These are phyloP conservation scores for Grus americana DNA, from an alignment of 2,113 vertebrate genomes.

Conservation along the genomic window DNA sequence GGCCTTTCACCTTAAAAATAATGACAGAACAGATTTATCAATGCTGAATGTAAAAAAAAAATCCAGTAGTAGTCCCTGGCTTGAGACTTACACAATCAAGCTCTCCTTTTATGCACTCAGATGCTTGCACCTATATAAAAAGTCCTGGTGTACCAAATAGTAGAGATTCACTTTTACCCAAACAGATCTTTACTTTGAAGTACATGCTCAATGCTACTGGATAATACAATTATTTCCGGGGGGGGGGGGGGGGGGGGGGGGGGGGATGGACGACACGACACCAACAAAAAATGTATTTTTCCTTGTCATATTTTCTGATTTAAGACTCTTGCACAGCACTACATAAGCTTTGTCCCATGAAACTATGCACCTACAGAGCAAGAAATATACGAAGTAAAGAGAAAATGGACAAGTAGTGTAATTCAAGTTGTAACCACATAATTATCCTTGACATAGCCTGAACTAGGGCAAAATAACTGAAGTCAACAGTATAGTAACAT, in stretches of 20 bases:
- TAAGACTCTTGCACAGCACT: neutral
- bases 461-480: neutral
- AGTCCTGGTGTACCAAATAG: neutral
- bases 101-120: neutral
- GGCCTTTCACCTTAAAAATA: constrained; percentile 88
- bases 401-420: neutral
- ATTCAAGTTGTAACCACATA: neutral
- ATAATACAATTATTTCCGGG: neutral
- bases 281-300: neutral
- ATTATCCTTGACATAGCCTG: neutral
- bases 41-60: neutral
- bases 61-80: neutral
- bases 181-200: neutral
- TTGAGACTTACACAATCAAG: neutral
- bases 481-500: neutral
- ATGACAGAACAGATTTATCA: neutral
- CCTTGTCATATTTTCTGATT: neutral
- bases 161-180: neutral
- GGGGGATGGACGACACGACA: too few relatives aligned
- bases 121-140: neutral
- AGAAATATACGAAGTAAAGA: neutral
- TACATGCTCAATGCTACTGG: neutral
- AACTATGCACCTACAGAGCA: neutral
- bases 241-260: too few relatives aligned
- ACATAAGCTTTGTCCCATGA: neutral